Evolutionary conservation across 2,888 invertebrate species (phyloP).

Genomic region (Acrobeloides nanus): DNA sequence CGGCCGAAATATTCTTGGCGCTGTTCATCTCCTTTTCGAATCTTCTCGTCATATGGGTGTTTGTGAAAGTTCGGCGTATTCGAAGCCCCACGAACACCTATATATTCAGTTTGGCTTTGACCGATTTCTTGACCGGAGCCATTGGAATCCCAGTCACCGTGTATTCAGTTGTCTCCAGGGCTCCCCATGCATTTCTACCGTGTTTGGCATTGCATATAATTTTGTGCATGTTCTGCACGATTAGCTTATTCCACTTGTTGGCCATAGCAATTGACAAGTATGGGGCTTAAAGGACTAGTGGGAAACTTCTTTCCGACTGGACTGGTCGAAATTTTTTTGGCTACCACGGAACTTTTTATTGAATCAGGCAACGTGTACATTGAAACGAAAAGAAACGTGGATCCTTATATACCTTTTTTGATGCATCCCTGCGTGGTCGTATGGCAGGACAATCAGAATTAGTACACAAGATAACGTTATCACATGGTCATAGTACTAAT

Average conservation of each 20-base stretch:
- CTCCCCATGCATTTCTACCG: conserved; percentile 34
- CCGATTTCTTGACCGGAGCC: conserved; percentile 47
- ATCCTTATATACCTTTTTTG: no score
- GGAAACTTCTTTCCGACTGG: no score
- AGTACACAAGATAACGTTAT: no score
- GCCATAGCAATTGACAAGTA: conserved; percentile 51
- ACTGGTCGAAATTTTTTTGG: no score
- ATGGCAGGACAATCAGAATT: no score
- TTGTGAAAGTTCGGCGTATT: conserved; percentile 23
- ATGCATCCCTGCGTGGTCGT: no score
- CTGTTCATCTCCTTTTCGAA: conserved; percentile 47
- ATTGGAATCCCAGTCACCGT: conserved; percentile 50
- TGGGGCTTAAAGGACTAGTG: no score
- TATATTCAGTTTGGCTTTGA: conserved; percentile 48
- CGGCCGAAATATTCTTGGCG: conserved; percentile 46
- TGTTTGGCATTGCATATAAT: conserved; percentile 48
- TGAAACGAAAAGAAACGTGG: no score
- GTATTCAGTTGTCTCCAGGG: conserved; percentile 31
- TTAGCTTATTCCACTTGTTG: conserved; percentile 51
- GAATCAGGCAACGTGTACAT: no score
- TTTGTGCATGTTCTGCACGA: conserved; percentile 49
- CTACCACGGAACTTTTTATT: no score
- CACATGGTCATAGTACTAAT: no score
- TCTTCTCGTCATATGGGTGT: conserved; percentile 48
- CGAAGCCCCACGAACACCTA: conserved; percentile 52